A percentile compares a stretch with the other conserved stretches of the same genome.
Evolutionary conservation across 2,888 invertebrate genomes (phyloP).

Genomic region (Alentia gelatinosa): DNA sequence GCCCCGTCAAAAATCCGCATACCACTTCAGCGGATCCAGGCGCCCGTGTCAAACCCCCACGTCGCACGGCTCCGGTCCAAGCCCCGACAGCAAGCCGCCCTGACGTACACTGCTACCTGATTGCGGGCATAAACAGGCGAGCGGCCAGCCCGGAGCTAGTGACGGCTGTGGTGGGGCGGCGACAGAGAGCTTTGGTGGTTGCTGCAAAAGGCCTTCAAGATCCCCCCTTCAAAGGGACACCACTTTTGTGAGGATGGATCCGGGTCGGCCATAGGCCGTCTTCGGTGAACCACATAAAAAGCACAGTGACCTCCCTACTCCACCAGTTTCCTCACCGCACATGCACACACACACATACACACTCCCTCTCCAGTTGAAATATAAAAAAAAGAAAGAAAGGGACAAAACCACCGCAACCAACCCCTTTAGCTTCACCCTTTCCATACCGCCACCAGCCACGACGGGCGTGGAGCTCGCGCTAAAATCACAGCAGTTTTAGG

Average conservation of each 20-base stretch:
- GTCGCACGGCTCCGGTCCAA: background rate
- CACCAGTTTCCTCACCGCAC: background rate
- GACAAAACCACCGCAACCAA: background rate
- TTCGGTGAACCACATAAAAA: slow-evolving; percentile 28
- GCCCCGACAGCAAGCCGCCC: too few species aligned
- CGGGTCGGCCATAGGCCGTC: background rate
- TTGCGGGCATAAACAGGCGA: background rate
- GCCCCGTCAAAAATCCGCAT: background rate
- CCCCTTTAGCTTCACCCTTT: background rate
- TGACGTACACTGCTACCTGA: too few species aligned
- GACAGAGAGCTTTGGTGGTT: background rate
- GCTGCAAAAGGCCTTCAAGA: background rate
- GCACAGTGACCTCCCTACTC: background rate
- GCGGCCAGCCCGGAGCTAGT: background rate
- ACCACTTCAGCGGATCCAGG: background rate
- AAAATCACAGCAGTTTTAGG: slow-evolving; percentile 8
- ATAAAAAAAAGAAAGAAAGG: too few species aligned
- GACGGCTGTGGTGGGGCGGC: background rate
- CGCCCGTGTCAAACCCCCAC: background rate
- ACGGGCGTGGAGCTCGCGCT: background rate
- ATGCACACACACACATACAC: too few species aligned
- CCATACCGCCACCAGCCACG: background rate
- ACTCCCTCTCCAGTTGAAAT: too few species aligned
- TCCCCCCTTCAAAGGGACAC: background rate
- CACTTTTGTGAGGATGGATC: slow-evolving; percentile 31